phyloP scores from a whole-genome alignment of 2,888 invertebrate genomes.

The Yponomeuta evonymella region DNA sequence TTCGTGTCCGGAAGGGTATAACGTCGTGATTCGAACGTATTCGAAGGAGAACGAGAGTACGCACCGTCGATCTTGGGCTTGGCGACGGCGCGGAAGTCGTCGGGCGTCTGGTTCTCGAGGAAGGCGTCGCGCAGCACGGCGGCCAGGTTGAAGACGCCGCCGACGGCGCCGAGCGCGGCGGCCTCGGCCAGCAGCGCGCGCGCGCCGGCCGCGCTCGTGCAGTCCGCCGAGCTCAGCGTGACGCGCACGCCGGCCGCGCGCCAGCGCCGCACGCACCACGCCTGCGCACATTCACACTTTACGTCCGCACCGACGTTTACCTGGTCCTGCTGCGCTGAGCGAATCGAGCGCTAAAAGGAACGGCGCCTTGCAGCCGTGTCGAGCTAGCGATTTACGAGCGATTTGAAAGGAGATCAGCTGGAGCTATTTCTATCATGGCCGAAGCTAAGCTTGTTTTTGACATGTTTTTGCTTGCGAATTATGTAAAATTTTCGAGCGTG shows the following conservation, averaged over 20 bases:
- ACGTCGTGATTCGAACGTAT: no score
- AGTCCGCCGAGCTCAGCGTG: constrained; percentile 79
- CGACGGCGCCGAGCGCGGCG: constrained; percentile 81
- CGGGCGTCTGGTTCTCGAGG: constrained; percentile 89
- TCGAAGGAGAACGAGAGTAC: background rate
- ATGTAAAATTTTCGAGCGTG: no score
- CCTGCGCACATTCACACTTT: constrained; percentile 75
- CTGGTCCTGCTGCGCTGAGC: no score
- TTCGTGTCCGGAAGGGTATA: no score
- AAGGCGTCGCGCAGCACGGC: constrained; percentile 92
- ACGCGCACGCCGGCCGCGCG: constrained; percentile 79
- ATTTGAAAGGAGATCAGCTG: no score
- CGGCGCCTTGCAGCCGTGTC: no score
- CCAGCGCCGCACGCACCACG: constrained; percentile 63
- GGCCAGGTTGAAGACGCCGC: constrained; percentile 96
- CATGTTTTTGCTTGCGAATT: no score
- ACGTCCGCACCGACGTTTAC: background rate
- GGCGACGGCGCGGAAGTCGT: constrained; percentile 87
- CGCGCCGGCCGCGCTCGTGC: constrained; percentile 78
- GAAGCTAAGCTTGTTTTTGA: no score
- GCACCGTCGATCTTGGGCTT: constrained; percentile 87
- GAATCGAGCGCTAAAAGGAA: no score
- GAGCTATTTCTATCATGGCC: no score
- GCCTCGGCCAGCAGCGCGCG: constrained; percentile 77
- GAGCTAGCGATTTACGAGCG: no score